Base-by-base conservation (phyloP, 2,113 vertebrate species). In the Picathartes gymnocephalus region DNA sequence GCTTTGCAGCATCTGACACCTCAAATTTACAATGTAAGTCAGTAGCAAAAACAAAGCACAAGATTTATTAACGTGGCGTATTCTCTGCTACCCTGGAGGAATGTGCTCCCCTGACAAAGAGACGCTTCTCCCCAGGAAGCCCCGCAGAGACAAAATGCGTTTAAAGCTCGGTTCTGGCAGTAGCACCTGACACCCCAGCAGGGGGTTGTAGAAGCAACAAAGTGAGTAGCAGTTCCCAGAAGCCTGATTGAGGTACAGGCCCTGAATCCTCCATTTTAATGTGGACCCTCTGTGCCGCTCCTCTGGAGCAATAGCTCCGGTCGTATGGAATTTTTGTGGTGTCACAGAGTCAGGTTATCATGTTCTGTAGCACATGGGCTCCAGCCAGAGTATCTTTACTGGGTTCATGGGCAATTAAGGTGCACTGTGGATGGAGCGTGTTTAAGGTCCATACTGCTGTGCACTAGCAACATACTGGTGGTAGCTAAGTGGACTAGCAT, bases 21-120 rank as follows among this genome's bases (percentile, higher is more conserved):
- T 92, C 91, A 91, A 94, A 96, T 95, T 95, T 96, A 95, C 95
- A 95, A 76, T 81, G 65, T 91, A 89, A 95, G 92, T 91, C 95
- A 91, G 77, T 8, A 78, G 91, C 7, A 4, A 90, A 95, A 91
- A 95, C 89, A 91, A 95, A 95, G 83, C 83, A 33, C 51, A 76
- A 95, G 92, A 96, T 97, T 95, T 97, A 97, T 97, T 84, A 86
- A 87, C 1, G 10, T 1, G 2, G 65, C 21, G 10, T 89, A 79
- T 92, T 96, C 89, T 90, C 60, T 89, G 65, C 86, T 85, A 30
- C 65, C 40, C 69, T n/a, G 45, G 69, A 89, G 89, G 77, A 96
- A 92, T 76, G 81, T 35, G 13, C 28, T 44, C 27, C 35, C 13
- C 91, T 71, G 73, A 91, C 86, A 95, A 95, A 96, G 94, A 86